Base-by-base conservation (phyloP, 1,140 invertebrate species). In the Plutomurus gul region DNA sequence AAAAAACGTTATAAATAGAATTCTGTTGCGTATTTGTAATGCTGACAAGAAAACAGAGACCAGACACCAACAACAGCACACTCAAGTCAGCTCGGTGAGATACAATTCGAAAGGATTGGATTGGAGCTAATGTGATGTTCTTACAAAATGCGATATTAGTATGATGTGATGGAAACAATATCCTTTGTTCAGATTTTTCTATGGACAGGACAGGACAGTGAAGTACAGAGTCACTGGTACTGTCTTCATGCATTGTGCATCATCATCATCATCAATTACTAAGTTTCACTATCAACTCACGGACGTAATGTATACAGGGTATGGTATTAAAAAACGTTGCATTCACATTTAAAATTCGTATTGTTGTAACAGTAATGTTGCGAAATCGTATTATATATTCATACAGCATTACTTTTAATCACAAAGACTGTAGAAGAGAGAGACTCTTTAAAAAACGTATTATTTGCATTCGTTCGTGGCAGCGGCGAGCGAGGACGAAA, bases 1-100 rank as follows among this genome's bases (percentile, higher is more conserved):
- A 36, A 65, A 65, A 65, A n/a, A n/a, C n/a, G n/a, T 65, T 65
- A 65, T 65, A 65, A 65, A 65, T 65, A 65, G 22, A 33, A 65
- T 65, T 65, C 27, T 65, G 56, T 30, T 33, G 39, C 39, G n/a
- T n/a, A n/a, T n/a, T n/a, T 51, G 20, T 51, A 51, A 51, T 51
- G 37, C 37, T n/a, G n/a, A n/a, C n/a, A n/a, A n/a, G n/a, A n/a
- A n/a, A n/a, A n/a, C n/a, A n/a, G n/a, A n/a, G 37, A 39, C 39
- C 11, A 43, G 11, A 43, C 39, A 43, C n/a, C 39, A 43, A 10
- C 10, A 13, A 33, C 25, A 36, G 27, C 56, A 33, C 27, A 65
- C 25, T n/a, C n/a, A n/a, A n/a, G n/a, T n/a, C n/a, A n/a, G n/a
- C n/a, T 22, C 22, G 27, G 30, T 36, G 51, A 30, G 51, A 60